Evolutionary conservation across 2,888 invertebrate genomes (phyloP), one percentile per base, ranked within the genome.

Genomic region (Melieria omissa): DNA sequence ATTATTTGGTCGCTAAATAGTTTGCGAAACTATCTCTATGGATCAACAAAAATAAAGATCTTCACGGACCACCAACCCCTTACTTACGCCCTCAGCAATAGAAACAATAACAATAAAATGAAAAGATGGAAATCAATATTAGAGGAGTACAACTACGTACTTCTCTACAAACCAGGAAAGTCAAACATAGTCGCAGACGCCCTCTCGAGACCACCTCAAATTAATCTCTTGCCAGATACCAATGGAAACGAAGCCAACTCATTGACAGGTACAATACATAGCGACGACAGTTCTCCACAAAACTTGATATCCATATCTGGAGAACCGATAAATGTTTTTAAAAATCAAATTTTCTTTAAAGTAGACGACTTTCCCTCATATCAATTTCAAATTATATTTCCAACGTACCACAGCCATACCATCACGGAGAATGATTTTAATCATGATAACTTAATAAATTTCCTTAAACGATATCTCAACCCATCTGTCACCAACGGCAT

Each of bases 91-190:
- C 47, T 77, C 0, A 74, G 73, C 42, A 76, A 73, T n/a, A 74
- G 73, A 49, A 77, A 75, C n/a, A 64, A n/a, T n/a, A n/a, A n/a
- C n/a, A n/a, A 52, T 4, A 75, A 75, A 52, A 52, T 75, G 10
- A 75, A 76, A 58, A 9, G 71, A n/a, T 77, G 77, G 75, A 76
- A 77, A 65, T 62, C 71, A 1, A 57, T 66, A 5, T 54, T 76
- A 1, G 72, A 76, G 52, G 74, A 77, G 9, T 74, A 74, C 42
- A 70, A 76, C 10, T 73, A 77, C 14, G 75, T 75, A 64, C 44
- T 29, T 29, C 74, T 0, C 14, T 74, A 74, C 45, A 75, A 78
- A 65, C 74, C 76, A 4, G 73, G 74, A 9, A 73, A 29, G 29
- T 29, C 29, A 29, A 62, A 73, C 41, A 29, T 65, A 5, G 70